Conservation (phyloP, 2,113 vertebrate genomes). For the Oreochromis tanganicae region DNA sequence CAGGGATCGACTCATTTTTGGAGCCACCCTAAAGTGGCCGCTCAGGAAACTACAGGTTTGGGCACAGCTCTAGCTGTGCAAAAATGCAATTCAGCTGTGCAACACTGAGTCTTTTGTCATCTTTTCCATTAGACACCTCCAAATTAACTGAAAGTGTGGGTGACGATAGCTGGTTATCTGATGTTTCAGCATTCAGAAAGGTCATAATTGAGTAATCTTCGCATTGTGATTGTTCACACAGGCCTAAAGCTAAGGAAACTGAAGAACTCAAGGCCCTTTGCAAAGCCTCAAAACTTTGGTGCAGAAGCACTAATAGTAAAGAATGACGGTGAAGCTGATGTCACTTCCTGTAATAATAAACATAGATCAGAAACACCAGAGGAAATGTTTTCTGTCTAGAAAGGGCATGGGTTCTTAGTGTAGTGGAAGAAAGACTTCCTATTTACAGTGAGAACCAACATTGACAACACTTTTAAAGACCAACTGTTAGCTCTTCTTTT, state of each 20-base stretch:
- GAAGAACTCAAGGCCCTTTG: neutral
- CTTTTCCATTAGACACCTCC: neutral
- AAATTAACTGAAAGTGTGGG: neutral
- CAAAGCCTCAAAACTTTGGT: neutral
- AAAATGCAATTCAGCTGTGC: neutral
- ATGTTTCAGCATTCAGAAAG: neutral
- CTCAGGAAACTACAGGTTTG: neutral
- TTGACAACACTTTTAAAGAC: neutral
- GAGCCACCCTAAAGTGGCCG: neutral
- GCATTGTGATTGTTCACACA: neutral
- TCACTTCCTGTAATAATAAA: conserved; percentile 22
- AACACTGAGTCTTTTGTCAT: neutral
- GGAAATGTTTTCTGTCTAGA: neutral
- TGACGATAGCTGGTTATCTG: neutral
- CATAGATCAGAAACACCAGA: neutral
- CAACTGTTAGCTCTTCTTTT: neutral
- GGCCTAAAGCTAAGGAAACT: neutral
- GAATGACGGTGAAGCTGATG: neutral
- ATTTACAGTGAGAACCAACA: neutral
- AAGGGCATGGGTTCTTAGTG: neutral
- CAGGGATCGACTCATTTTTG: neutral
- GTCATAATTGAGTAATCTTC: neutral
- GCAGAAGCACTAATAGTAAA: neutral
- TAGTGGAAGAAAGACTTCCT: neutral
- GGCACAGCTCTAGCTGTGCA: neutral